Evolutionary conservation across 2,113 vertebrate genomes (phyloP).

Genomic region (Mesocricetus auratus): DNA sequence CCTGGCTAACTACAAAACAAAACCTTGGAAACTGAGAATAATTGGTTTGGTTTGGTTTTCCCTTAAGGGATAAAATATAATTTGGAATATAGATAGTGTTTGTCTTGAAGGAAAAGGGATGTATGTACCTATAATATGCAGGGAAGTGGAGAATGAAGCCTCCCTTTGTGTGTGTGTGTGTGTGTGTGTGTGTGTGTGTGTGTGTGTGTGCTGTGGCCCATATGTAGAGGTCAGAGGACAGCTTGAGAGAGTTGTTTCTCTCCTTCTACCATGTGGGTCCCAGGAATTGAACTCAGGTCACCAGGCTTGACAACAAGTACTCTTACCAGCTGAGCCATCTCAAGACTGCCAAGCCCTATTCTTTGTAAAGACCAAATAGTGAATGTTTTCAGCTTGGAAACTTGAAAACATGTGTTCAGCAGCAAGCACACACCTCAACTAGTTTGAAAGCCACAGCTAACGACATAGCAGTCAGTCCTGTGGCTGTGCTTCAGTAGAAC

Average conservation of each 20-base stretch:
- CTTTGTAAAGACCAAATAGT: background rate
- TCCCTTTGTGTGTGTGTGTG: background rate
- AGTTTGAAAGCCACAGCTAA: background rate
- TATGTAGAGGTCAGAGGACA: background rate
- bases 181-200: background rate
- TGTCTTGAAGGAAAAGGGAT: background rate
- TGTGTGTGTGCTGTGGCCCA: background rate
- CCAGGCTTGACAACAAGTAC: background rate
- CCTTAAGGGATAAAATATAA: background rate
- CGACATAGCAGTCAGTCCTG: background rate
- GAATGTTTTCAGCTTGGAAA: background rate
- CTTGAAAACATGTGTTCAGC: background rate
- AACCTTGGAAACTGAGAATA: background rate
- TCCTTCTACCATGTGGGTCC: background rate
- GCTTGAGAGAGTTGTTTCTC: background rate
- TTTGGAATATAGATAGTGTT: background rate
- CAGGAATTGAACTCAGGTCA: background rate
- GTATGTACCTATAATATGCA: background rate
- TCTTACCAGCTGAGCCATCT: background rate
- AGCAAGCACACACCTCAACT: background rate
- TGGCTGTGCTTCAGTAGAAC: background rate
- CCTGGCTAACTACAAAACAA: background rate
- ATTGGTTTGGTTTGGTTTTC: background rate
- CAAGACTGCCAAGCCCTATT: background rate
- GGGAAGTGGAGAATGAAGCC: background rate